Conservation (phyloP, 2,797 vertebrate species). For the Pseudochaenichthys georgianus region DNA sequence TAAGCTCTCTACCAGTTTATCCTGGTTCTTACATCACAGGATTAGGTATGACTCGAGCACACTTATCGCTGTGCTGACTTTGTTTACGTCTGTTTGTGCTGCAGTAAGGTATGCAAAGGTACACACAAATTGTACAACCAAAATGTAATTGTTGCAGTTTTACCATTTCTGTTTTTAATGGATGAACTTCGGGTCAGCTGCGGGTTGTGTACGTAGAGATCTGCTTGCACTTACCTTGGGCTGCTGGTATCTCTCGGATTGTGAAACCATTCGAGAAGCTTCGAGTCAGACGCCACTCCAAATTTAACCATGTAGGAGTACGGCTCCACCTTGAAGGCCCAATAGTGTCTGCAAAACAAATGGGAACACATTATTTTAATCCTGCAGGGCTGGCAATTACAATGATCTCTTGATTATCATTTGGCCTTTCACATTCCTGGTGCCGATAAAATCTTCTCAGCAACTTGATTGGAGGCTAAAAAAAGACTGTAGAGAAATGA, state of each 20-base stretch:
- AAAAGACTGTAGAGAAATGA: not conserved
- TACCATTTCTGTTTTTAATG: not conserved
- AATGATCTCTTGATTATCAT: not conserved
- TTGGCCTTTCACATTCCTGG: not conserved
- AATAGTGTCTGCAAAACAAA: conserved; percentile 88
- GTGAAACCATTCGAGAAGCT: conserved; percentile 95
- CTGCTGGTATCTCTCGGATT: conserved; percentile 92
- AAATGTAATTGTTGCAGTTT: not conserved
- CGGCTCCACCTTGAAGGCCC: conserved; percentile 93
- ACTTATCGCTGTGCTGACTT: conserved; percentile 11
- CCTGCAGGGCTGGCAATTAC: not conserved
- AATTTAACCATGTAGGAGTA: conserved; percentile 95
- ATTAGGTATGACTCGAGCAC: conserved; percentile 64
- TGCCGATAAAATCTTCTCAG: not conserved
- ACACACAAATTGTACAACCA: not conserved
- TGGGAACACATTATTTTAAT: not conserved
- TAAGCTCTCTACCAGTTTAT: conserved; percentile 77
- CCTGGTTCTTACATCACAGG: conserved; percentile 72
- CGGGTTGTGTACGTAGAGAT: not conserved
- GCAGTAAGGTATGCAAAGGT: not conserved
- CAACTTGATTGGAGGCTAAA: not conserved
- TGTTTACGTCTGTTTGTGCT: conserved; percentile 4
- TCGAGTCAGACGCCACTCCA: conserved; percentile 93
- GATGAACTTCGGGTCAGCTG: not conserved
- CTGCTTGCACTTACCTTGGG: conserved; percentile 89